A percentile compares a stretch with the other conserved stretches of the same genome.
Conservation (phyloP, 2,888 invertebrate genomes). For the Thera obeliscata region DNA sequence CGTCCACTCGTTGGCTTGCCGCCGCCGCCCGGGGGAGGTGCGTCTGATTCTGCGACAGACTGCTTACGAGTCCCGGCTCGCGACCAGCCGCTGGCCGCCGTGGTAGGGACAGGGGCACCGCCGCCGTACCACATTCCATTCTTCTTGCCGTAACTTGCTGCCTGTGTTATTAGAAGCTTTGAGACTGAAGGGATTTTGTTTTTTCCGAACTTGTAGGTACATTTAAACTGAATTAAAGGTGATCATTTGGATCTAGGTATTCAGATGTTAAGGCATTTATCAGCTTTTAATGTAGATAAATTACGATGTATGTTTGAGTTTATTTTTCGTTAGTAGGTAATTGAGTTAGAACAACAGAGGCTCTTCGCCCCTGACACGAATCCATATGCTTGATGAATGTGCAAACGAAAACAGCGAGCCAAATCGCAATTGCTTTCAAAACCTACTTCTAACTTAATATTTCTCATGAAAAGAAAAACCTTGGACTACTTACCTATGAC, state of each 20-base stretch:
- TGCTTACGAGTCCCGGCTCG: constrained; percentile 91
- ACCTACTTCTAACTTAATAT: constrained; percentile 21
- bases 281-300: not conserved
- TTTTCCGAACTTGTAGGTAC: not conserved
- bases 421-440: constrained; percentile 40
- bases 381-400: constrained; percentile 63
- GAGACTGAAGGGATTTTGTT: constrained; percentile 3
- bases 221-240: not conserved
- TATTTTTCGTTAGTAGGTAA: constrained; percentile 17
- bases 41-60: constrained; percentile 92
- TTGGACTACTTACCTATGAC: constrained; percentile 32
- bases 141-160: constrained; percentile 95
- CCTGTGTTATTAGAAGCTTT: constrained; percentile 78
- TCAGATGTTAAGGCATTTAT: not conserved
- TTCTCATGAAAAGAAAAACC: constrained; percentile 32
- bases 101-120: constrained; percentile 76
- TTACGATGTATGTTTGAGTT: not conserved
- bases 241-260: not conserved
- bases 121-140: constrained; percentile 93
- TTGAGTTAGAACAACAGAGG: constrained; percentile 29
- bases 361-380: constrained; percentile 67
- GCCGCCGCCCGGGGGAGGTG: constrained; percentile 87
- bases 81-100: constrained; percentile 88
- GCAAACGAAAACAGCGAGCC: constrained; percentile 52
- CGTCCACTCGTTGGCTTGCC: constrained; percentile 92